Evolutionary conservation across 2,113 vertebrate genomes (phyloP), one percentile per base, ranked within the genome.

Genomic region (Hyperopisus bebe): DNA sequence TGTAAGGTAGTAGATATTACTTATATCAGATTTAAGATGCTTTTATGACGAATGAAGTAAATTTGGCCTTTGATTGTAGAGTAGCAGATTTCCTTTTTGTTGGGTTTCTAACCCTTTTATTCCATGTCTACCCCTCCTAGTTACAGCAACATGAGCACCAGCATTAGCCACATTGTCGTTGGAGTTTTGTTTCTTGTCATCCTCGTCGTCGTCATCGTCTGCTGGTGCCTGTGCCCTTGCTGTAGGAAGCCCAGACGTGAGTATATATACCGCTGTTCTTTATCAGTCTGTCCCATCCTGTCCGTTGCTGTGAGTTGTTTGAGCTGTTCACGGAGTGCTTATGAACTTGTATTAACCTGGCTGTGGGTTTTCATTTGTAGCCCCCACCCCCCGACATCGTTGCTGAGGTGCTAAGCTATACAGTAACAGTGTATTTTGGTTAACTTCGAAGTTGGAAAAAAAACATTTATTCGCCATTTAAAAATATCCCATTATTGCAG

Each of bases 201-300:
- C 51, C 1, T 93, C 62, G 0, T 97, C 0, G 21, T 96, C 62
- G 92, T 96, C 89, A 11, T 98, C 92, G 91, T 98, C 91, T 90
- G 95, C 92, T 99, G 98, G 94, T 97, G 97, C 86, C 95, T 97
- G 21, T 99, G 98, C 7, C 97, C 98, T 1, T 98, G 97, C 94
- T 99, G 98, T 92, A 92, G 97, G 89, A 96, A 91, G 66, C 94
- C 95, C 46, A 94, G 88, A 39, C 97, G 98, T 99, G 94, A 98
- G 98, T 94, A 66, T 24, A 46, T 46, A 55, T 17, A 50, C 62
- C 83, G 1, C 42, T 85, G 19, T 47, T 85, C 44, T 47, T 47
- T 48, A 42, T 27, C 21, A 10, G 24, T 62, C 39, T 88, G 35
- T 58, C n/a, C 21, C 27, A 15, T 35, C 31, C 48, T 77, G 3